These are phyloP conservation scores for Drosophila basisetae DNA, from an alignment of 2,888 invertebrate species.

Conservation along the genomic window DNA sequence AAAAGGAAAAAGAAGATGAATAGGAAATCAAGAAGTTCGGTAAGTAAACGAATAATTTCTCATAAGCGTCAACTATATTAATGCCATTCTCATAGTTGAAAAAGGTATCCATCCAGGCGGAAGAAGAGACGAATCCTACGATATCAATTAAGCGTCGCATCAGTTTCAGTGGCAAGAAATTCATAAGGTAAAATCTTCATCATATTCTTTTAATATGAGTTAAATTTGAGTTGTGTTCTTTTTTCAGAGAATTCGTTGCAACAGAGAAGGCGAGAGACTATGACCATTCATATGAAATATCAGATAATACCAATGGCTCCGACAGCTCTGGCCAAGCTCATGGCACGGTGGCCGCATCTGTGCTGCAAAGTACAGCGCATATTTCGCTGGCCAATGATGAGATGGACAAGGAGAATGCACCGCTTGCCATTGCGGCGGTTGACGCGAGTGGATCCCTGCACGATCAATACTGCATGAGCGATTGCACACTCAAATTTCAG, in stretches of 20 bases:
- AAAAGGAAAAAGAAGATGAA: constrained; percentile 36
- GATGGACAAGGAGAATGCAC: constrained; percentile 49
- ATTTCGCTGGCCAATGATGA: constrained; percentile 11
- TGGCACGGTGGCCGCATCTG: constrained; percentile 22
- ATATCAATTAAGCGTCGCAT: constrained; percentile 56
- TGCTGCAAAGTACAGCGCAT: constrained; percentile 37
- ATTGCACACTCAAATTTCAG: constrained; percentile 51
- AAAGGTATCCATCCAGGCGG: constrained; percentile 10
- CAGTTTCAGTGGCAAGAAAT: constrained; percentile 71
- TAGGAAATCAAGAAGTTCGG: constrained; percentile 58
- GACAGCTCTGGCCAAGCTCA: constrained; percentile 43
- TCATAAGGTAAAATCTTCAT: constrained; percentile 44
- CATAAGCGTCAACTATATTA: background rate
- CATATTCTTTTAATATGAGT: background rate
- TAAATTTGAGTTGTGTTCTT: background rate
- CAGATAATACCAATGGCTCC: constrained; percentile 57
- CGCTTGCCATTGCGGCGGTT: background rate
- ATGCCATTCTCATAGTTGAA: constrained; percentile 40
- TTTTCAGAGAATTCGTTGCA: constrained; percentile 55
- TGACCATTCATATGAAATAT: constrained; percentile 68
- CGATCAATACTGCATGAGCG: constrained; percentile 29
- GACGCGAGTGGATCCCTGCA: background rate
- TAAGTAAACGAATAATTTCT: constrained; percentile 20
- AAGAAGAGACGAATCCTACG: constrained; percentile 32
- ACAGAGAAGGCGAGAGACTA: constrained; percentile 58